phyloP scores from a whole-genome alignment of 2,888 invertebrate genomes.

The Steinernema scapterisci region DNA sequence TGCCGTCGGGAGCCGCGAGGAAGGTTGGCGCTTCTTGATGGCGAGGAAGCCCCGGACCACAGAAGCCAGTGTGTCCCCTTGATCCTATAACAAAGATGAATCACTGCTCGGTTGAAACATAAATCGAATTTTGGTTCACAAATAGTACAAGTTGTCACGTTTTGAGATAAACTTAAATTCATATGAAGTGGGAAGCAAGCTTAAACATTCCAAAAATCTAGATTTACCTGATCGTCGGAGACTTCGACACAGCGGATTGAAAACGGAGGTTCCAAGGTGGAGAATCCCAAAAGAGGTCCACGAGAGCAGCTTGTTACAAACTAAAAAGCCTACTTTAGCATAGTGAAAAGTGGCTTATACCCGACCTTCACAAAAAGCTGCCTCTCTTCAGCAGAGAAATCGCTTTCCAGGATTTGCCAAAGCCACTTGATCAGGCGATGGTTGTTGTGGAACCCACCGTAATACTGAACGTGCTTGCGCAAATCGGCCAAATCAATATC shows the following conservation, averaged over 20 bases:
- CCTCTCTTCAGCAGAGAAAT: constrained; percentile 88
- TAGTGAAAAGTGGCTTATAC: background rate
- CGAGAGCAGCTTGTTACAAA: constrained; percentile 98
- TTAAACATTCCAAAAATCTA: background rate
- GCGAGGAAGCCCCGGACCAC: constrained; percentile 97
- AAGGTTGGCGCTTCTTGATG: constrained; percentile 89
- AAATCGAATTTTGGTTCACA: too few relatives aligned
- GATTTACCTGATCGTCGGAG: constrained; percentile 80
- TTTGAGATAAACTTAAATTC: too few relatives aligned
- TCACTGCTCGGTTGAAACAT: too few relatives aligned
- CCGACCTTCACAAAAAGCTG: constrained; percentile 85
- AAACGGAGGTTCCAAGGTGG: constrained; percentile 93
- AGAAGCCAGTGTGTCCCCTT: constrained; percentile 79
- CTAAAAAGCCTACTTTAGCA: constrained; percentile 76
- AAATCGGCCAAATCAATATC: constrained; percentile 91
- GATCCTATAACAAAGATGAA: constrained; percentile 71
- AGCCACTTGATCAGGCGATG: constrained; percentile 90
- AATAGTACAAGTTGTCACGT: too few relatives aligned
- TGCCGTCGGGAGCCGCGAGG: constrained; percentile 84
- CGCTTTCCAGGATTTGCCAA: constrained; percentile 94
- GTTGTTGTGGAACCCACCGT: constrained; percentile 96
- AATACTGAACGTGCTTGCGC: constrained; percentile 89
- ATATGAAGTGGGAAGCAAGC: too few relatives aligned
- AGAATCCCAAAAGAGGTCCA: constrained; percentile 91
- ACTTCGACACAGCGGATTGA: constrained; percentile 98